Base-by-base conservation (phyloP, 2,113 vertebrate species). In the Barnardius zonarius region DNA sequence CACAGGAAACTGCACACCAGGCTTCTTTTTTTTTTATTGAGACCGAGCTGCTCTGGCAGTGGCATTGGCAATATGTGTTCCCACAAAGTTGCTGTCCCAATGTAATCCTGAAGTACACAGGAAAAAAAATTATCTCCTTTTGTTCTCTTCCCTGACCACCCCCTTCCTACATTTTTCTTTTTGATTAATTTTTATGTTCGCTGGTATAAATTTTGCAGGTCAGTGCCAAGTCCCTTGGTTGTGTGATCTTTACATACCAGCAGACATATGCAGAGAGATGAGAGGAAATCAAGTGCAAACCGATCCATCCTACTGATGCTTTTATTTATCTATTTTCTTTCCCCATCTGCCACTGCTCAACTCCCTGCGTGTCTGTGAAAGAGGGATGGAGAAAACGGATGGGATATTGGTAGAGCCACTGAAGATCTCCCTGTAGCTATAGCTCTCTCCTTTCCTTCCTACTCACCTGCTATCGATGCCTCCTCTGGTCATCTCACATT, bases 241-340 rank as follows among this genome's bases (percentile, higher is more conserved):
- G 83, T 70, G 55, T 90, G 90, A 92, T 85, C 88, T 92, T 95
- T 93, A 83, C 79, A 46, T 83, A 90, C 68, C 64, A 83, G 63
- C 55, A 92, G 54, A 95, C 63, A 43, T 73, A 85, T 35, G 75
- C 85, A 92, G 67, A 62, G 54, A 87, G 37, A 90, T 70, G 90
- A 95, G 87, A 76, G 37, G 17, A 80, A 85, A 90, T 22, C 68
- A 86, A 95, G 87, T 90, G 90, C 82, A 95, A 96, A 90, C 49
- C 59, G 59, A 85, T 96, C 37, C 43, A 90, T 93, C 72, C 75
- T 90, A 52, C 79, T 95, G 92, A 94, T 79, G 81, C 64, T 88
- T 96, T 68, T 88, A 90, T 94, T 95, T 87, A 86, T 83, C 83
- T 90, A 4, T 84, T 94, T 94, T 88, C 85, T 94, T 93, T 91